phyloP scores from a whole-genome alignment of 2,797 vertebrate genomes.

The Darevskia nairensis region DNA sequence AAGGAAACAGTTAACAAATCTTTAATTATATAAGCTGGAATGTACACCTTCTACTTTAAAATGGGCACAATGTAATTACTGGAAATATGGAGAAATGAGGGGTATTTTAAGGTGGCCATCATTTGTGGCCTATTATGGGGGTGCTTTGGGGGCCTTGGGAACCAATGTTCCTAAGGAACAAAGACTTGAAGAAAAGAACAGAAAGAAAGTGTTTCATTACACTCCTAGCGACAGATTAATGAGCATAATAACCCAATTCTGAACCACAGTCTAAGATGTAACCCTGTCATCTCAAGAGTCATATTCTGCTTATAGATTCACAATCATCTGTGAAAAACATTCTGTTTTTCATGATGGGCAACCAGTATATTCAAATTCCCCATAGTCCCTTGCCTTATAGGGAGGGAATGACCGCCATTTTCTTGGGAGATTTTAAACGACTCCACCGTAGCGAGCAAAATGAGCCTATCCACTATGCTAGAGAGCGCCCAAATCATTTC shows the following conservation, averaged over 20 bases:
- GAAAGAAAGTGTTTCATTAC: neutral
- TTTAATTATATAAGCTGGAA: neutral
- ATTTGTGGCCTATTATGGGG: neutral
- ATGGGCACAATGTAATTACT: neutral
- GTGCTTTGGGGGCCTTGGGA: neutral
- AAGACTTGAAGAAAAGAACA: neutral
- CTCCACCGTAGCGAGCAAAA: neutral
- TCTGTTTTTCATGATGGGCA: neutral
- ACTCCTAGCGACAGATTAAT: neutral
- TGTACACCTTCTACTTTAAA: neutral
- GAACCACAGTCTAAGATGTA: neutral
- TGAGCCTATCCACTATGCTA: neutral
- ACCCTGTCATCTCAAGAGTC: neutral
- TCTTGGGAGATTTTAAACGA: neutral
- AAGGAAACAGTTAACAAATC: neutral
- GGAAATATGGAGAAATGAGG: neutral
- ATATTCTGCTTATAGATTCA: neutral
- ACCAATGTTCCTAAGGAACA: neutral
- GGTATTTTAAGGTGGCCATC: neutral
- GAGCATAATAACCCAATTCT: neutral
- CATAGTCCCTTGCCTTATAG: neutral
- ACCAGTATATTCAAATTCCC: neutral
- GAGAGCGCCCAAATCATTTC: neutral
- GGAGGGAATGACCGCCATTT: neutral
- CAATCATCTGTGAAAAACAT: neutral